Evolutionary conservation across 2,888 invertebrate species (phyloP).

Genomic region (Heliconius ethilla): DNA sequence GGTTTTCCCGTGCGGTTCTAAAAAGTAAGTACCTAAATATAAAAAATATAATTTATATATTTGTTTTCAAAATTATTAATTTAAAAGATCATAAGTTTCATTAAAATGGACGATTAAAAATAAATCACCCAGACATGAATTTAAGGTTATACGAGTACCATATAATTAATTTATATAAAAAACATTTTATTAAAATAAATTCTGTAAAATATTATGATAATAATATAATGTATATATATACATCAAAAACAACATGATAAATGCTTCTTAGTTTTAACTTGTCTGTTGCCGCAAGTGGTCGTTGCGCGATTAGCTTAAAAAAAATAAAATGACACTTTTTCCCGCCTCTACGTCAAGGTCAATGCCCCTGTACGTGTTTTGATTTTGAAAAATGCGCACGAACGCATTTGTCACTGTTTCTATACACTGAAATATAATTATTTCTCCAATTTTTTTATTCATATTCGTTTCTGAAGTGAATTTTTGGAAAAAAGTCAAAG

Average conservation of each 20-base stretch:
- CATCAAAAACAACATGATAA: constrained; percentile 3
- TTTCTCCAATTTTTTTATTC: constrained; percentile 21
- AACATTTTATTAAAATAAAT: not conserved
- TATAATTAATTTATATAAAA: not conserved
- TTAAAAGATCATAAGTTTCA: not conserved
- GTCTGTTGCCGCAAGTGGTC: constrained; percentile 42
- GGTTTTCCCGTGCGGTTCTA: not conserved
- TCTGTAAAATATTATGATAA: not conserved
- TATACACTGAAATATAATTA: constrained; percentile 28
- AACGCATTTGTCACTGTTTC: constrained; percentile 29
- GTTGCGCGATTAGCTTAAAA: constrained; percentile 27
- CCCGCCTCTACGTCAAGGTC: constrained; percentile 46
- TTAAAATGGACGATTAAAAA: no score
- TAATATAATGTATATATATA: not conserved
- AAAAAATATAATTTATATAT: not conserved
- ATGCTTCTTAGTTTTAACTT: constrained; percentile 42
- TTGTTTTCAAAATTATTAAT: not conserved
- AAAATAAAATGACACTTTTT: constrained; percentile 40
- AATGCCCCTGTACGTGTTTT: constrained; percentile 39
- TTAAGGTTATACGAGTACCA: not conserved
- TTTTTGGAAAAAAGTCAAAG: not conserved
- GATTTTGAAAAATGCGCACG: constrained; percentile 46
- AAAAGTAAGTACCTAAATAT: not conserved
- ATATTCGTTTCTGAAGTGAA: not conserved
- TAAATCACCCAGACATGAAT: not conserved